Evolutionary conservation across 2,113 vertebrate species (phyloP).

Genomic region (Spilogale gracilis): DNA sequence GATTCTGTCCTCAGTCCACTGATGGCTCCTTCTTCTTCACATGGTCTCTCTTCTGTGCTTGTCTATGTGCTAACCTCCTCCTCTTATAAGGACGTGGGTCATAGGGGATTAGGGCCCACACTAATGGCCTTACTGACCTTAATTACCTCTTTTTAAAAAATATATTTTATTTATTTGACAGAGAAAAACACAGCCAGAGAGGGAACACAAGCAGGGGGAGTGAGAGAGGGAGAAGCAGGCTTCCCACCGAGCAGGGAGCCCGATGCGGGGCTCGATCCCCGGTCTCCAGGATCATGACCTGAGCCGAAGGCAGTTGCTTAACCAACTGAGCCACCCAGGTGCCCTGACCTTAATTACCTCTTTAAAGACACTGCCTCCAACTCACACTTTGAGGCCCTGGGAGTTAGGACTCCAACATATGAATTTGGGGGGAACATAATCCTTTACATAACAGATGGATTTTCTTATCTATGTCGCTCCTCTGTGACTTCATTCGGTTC

Average conservation of each 20-base stretch:
- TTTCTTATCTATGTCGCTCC: neutral
- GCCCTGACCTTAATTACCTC: neutral
- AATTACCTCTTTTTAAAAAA: too few relatives aligned
- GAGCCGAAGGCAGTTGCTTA: too few relatives aligned
- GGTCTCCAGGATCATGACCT: too few relatives aligned
- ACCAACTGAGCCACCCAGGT: too few relatives aligned
- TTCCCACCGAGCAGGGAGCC: too few relatives aligned
- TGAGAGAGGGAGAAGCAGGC: too few relatives aligned
- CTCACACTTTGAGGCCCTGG: neutral
- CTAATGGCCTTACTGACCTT: neutral
- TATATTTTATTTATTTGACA: too few relatives aligned
- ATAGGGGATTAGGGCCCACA: neutral
- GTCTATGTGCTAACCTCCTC: neutral
- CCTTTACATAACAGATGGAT: neutral
- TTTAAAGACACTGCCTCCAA: neutral
- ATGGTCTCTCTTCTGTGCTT: neutral
- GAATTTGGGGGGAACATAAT: neutral
- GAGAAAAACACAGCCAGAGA: too few relatives aligned
- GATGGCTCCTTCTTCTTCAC: neutral
- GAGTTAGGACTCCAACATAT: neutral
- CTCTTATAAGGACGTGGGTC: neutral
- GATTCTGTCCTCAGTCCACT: neutral
- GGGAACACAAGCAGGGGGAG: too few relatives aligned
- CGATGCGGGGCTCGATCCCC: too few relatives aligned
- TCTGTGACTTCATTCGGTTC: rapidly evolving